Percentiles rank a stretch among this genome's conserved stretches.
Evolutionary conservation across 1,140 invertebrate genomes (phyloP).

Genomic region (Temnothorax nylanderi): DNA sequence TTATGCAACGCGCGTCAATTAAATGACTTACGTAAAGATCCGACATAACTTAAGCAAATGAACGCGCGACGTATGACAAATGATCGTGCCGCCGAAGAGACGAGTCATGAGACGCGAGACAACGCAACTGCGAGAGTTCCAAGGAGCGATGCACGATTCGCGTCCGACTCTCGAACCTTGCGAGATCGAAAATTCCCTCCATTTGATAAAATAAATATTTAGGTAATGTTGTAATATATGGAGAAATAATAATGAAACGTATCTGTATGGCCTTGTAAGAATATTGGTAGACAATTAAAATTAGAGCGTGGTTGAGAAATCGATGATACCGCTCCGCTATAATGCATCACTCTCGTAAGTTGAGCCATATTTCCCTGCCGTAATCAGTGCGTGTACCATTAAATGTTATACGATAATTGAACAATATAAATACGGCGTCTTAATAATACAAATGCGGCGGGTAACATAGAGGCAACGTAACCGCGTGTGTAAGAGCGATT

Average conservation of each 20-base stretch:
- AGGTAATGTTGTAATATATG: background rate
- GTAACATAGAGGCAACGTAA: background rate
- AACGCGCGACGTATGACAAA: slow-evolving; percentile 47
- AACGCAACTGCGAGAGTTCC: background rate
- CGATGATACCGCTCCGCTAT: background rate
- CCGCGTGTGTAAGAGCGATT: background rate
- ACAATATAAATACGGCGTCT: slow-evolving; percentile 17
- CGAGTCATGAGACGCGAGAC: background rate
- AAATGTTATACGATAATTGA: slow-evolving; percentile 49
- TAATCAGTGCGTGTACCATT: slow-evolving; percentile 56
- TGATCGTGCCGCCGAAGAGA: background rate
- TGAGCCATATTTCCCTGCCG: slow-evolving; percentile 5
- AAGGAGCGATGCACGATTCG: background rate
- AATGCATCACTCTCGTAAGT: slow-evolving; percentile 36
- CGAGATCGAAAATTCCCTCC: background rate
- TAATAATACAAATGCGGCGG: background rate
- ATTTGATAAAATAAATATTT: background rate
- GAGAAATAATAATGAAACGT: background rate
- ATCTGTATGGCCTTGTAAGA: too few species aligned
- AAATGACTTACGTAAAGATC: slow-evolving; percentile 64
- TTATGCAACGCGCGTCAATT: slow-evolving; percentile 67
- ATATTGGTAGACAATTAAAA: slow-evolving; percentile 3
- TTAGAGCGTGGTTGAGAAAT: slow-evolving; percentile 16
- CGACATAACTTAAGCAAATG: slow-evolving; percentile 52
- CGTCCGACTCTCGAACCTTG: background rate